phyloP scores from a whole-genome alignment of 2,113 vertebrate species.

The Oncorhynchus keta region DNA sequence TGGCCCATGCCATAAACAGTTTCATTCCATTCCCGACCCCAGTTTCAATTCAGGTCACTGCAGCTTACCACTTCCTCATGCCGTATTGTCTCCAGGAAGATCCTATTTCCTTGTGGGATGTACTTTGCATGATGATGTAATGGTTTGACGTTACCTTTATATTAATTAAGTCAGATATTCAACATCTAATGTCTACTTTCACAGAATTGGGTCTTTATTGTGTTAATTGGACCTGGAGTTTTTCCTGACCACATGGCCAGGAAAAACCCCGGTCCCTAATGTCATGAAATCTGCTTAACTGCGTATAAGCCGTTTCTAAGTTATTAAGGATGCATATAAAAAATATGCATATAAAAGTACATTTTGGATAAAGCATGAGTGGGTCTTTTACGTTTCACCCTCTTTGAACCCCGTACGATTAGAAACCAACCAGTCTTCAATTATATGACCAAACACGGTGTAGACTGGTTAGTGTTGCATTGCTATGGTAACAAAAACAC shows the following conservation, averaged over 20 bases:
- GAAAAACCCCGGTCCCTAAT: too few species aligned
- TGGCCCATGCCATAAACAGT: too few species aligned
- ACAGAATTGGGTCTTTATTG: neutral
- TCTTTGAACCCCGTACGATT: neutral
- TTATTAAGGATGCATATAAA: too few species aligned
- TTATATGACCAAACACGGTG: neutral
- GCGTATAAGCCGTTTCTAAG: too few species aligned
- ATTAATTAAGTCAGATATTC: neutral
- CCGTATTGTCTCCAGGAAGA: constrained; percentile 42
- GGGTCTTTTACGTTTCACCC: too few species aligned
- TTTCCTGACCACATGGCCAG: too few species aligned
- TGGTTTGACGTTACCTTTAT: constrained; percentile 1
- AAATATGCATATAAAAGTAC: neutral
- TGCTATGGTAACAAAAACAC: constrained; percentile 38
- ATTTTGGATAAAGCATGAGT: neutral
- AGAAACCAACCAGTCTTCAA: neutral
- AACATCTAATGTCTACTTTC: neutral
- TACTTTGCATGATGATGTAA: constrained; percentile 50
- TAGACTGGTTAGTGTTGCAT: constrained; percentile 9
- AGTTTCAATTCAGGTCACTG: constrained; percentile 30
- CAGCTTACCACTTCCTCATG: constrained; percentile 41
- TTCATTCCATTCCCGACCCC: neutral
- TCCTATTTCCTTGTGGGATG: constrained; percentile 51
- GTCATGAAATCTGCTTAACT: too few species aligned
- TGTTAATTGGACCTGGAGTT: neutral